Base-by-base conservation (phyloP, 2,797 vertebrate genomes). In the Echeneis naucrates region DNA sequence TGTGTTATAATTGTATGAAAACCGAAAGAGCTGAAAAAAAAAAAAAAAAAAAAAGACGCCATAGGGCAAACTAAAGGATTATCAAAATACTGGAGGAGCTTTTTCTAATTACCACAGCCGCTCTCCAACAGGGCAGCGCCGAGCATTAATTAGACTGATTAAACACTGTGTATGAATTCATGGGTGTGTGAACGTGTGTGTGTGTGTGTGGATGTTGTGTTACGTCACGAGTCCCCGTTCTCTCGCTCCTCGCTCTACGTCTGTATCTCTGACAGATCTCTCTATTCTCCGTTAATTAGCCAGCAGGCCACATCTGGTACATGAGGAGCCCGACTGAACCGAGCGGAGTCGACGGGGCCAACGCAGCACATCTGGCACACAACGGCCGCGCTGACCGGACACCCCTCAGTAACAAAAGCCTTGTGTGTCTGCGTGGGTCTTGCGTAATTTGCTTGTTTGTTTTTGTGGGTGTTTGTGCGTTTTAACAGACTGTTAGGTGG, bases 271-370 rank as follows among this genome's bases (percentile, higher is more conserved):
- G 62, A 54, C 69, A 58, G 37, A 24, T 55, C 60, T 64, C 33
- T 77, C 6, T 32, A 14, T 21, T 74, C 66, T 58, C 50, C 32
- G 7, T 68, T 68, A 69, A 80, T 78, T 57, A 84, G 68, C 68
- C 68, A 40, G 68, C 16, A 13, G 70, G 57, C 14, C 40, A 30
- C 83, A 70, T 60, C 81, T 78, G 79, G 68, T 10, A 5, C 54
- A 42, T 17, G 59, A 54, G 57, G 32, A 30, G 40, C 17, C 40
- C 19, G 19, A 44, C 53, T 82, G 68, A 76, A 71, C 63, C 56
- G 24, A 40, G 69, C 26, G 16, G 27, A 58, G 54, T 8, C 62
- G 73, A 77, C 76, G 26, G 65, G 42, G 50, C 55, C 45, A 14
- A n/a, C 17, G n/a, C 68, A 8, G 67, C 57, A 67, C 80, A 68